Base-by-base conservation (phyloP, 2,797 vertebrate genomes). In the Alcedo atthis region DNA sequence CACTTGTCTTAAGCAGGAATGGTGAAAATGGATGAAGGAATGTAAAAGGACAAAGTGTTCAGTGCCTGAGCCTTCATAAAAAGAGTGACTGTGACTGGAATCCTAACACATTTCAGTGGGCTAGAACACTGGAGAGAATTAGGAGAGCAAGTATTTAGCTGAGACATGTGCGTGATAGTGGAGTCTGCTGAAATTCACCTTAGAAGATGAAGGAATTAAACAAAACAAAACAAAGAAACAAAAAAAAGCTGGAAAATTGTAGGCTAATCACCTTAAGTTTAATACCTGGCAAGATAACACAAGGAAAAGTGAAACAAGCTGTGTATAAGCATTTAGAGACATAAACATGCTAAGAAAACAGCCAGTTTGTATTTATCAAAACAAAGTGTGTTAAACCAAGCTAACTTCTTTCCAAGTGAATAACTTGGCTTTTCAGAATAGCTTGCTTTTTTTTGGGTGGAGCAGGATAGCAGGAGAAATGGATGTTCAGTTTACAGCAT, bases 81-180 rank as follows among this genome's bases (percentile, higher is more conserved):
- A 88, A 46, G 25, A 61, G 4, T 35, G 42, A 37, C 54, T 90
- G 75, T 64, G 71, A 85, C 75, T 20, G 77, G n/a, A 90, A 53
- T 92, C 59, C 81, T 67, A 84, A 64, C 16, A 66, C 54, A 46
- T 81, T 84, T 84, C 75, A 71, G 66, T 58, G n/a, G 5, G 69
- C n/a, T 70, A 55, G 75, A 90, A 84, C 48, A 79, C 16, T 0
- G 0, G 18, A 11, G 74, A 77, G 78, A 62, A 76, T 81, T 55
- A 86, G 59, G 57, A 81, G 4, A 88, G 32, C 68, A 95, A 81
- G 74, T 70, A 88, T 28, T 92, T 79, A 84, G 67, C 74, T 57
- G 51, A 3, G 1, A 86, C 0, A 0, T 0, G 0, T 15, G 24
- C 48, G 19, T 35, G 8, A 53, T 37, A 74, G 73, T 1, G 1